These are phyloP conservation scores for Tubulanus polymorphus DNA, from an alignment of 2,888 invertebrate genomes.

Conservation along the genomic window DNA sequence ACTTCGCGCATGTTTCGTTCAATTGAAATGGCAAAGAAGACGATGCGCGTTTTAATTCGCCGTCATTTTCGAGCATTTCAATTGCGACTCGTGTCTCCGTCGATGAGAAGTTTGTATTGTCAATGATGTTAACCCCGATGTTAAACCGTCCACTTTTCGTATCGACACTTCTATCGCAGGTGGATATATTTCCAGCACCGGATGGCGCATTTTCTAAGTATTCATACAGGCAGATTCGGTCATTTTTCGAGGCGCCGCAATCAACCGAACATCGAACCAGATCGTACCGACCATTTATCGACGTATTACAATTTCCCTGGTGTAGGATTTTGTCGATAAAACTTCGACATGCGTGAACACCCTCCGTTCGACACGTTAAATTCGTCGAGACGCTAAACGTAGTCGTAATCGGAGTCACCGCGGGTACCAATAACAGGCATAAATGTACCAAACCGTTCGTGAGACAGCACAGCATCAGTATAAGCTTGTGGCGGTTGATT, in stretches of 20 bases:
- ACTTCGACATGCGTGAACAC: neutral
- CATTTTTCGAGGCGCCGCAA: neutral
- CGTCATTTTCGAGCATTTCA: neutral
- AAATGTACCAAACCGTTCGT: conserved; percentile 77
- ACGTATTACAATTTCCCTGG: neutral
- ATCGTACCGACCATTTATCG: neutral
- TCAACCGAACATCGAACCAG: neutral
- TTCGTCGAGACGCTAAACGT: neutral
- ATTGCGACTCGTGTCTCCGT: neutral
- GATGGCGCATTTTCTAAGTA: neutral
- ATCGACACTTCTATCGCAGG: neutral
- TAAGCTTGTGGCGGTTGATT: conserved; percentile 73
- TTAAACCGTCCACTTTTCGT: neutral
- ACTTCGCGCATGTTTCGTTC: neutral
- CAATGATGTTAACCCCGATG: neutral
- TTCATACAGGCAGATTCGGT: neutral
- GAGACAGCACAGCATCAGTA: conserved; percentile 73
- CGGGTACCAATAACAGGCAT: conserved; percentile 61
- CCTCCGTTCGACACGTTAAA: neutral
- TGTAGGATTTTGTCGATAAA: neutral
- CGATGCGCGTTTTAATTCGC: neutral
- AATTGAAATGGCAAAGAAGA: neutral
- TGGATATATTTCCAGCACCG: no score
- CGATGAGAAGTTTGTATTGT: neutral
- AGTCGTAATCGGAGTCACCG: conserved; percentile 1